These are phyloP conservation scores for Struthidea cinerea DNA, from an alignment of 2,113 vertebrate species.

Conservation along the genomic window DNA sequence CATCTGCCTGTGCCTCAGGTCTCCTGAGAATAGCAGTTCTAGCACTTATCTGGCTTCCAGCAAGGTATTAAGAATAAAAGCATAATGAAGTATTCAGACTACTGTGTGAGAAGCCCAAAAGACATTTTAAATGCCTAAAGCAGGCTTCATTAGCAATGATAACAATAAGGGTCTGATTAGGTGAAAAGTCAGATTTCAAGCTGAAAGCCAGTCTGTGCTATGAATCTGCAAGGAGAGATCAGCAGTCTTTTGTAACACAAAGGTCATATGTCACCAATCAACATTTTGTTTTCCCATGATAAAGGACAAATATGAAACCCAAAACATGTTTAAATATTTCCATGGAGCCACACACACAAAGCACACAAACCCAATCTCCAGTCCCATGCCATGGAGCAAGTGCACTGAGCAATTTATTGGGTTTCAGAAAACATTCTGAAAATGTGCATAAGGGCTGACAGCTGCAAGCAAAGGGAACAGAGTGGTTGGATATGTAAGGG, in stretches of 20 bases:
- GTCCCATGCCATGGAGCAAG: neutral
- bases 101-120: neutral
- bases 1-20: neutral
- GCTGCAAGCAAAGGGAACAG: neutral
- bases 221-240: neutral
- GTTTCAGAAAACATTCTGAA: neutral
- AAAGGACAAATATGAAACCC: neutral
- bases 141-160: neutral
- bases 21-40: neutral
- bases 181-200: neutral
- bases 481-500: neutral
- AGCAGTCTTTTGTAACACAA: neutral
- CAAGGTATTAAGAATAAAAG: neutral
- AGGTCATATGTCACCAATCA: neutral
- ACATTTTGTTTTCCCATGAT: neutral
- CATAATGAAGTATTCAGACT: neutral
- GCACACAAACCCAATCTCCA: neutral
- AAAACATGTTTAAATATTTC: neutral
- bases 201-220: neutral
- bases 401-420: neutral
- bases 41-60: neutral
- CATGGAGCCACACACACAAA: neutral
- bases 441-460: neutral
- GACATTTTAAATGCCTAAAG: neutral
- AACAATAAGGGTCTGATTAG: neutral